Evolutionary conservation across 2,888 invertebrate genomes (phyloP).

Genomic region (Carpatolechia fugitivella): DNA sequence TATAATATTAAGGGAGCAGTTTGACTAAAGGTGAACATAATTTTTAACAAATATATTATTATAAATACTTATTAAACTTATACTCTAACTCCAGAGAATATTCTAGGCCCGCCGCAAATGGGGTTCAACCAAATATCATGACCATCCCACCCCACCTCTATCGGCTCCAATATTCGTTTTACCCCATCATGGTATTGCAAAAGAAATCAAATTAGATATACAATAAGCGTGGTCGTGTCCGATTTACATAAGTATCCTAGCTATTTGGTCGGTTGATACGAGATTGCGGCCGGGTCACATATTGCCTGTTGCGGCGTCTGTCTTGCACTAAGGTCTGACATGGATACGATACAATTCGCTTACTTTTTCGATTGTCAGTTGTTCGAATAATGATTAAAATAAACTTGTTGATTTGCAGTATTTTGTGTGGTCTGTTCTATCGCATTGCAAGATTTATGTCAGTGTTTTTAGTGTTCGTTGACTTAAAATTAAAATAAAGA

Average conservation of each 20-base stretch:
- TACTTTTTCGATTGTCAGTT: slow-evolving; percentile 31
- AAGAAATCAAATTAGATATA: slow-evolving; percentile 78
- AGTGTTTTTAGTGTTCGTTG: too few species aligned
- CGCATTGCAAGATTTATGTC: too few species aligned
- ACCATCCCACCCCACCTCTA: not conserved
- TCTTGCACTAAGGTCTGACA: slow-evolving; percentile 38
- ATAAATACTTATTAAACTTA: too few species aligned
- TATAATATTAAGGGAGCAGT: too few species aligned
- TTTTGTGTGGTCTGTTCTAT: not conserved
- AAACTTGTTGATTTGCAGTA: not conserved
- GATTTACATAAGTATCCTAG: slow-evolving; percentile 77
- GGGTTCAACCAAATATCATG: not conserved
- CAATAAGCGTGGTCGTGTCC: slow-evolving; percentile 73
- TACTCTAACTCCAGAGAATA: too few species aligned
- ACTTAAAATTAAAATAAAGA: too few species aligned
- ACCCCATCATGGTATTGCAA: slow-evolving; percentile 73
- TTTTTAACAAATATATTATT: too few species aligned
- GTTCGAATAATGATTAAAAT: not conserved
- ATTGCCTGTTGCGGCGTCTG: slow-evolving; percentile 58
- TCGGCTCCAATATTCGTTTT: slow-evolving; percentile 57
- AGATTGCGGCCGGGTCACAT: slow-evolving; percentile 71
- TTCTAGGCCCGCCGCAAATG: too few species aligned
- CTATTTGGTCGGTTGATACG: slow-evolving; percentile 73
- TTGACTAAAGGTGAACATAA: too few species aligned
- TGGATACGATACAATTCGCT: slow-evolving; percentile 28